Evolutionary conservation across 2,797 vertebrate genomes (phyloP), one percentile per base, ranked within the genome.

Genomic region (Pempheris klunzingeri): DNA sequence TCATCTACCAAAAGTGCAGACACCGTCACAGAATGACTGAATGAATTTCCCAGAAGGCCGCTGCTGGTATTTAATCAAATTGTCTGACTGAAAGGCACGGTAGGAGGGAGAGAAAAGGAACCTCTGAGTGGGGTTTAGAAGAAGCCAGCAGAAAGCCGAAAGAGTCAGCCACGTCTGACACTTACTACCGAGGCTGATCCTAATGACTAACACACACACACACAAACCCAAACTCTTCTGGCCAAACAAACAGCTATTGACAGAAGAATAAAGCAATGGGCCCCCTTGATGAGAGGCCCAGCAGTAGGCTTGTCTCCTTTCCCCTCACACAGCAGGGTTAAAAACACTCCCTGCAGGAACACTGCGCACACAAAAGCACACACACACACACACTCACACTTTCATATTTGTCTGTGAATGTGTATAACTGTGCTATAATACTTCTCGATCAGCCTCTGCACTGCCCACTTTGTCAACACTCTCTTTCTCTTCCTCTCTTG

Each of bases 221-320:
- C 39, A 50, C 57, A 41, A 13, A 41, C 63, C 14, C 61, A 76
- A 24, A 74, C 74, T 55, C 52, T 26, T 38, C 14, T 47, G 26
- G 39, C 34, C 77, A 87, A 88, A 88, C 84, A 91, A 91, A 86
- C 80, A 90, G 70, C 74, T 79, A 80, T 71, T 85, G 86, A 87
- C 87, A 73, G 74, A 77, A 34, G 28, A 53, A 87, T 81, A 76
- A 87, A 78, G 77, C 30, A 34, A 67, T 47, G 69, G 67, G 50
- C 61, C 76, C 59, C 53, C 63, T 54, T 24, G 65, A 78, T 53
- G 74, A 77, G 79, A 84, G 80, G 66, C 85, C 75, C 79, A 55
- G 79, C 30, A 15, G 81, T 61, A 28, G 52, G 52, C 47, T 58
- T 62, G 78, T 88, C 72, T 82, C 62, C 54, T 76, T 78, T 34